Evolutionary conservation across 2,113 vertebrate species (phyloP), one percentile per base, ranked within the genome.

Genomic region (Siniperca knerii): DNA sequence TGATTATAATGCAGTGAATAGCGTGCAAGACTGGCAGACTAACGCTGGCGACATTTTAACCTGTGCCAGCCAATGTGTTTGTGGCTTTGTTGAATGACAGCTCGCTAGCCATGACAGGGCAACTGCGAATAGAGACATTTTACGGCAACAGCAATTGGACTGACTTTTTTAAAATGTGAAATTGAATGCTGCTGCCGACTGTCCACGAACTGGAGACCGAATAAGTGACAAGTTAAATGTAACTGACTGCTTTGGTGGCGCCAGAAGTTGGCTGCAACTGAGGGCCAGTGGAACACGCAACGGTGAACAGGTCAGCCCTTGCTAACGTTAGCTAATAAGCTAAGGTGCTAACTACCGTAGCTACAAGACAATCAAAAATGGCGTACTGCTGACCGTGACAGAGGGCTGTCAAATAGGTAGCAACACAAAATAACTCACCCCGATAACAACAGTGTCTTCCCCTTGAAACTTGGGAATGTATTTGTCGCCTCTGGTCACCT

Each of bases 381-480:
- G 92, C 92, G 92, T 72, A 33, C 37, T 4, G 81, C 71, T 25
- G 79, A 78, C 88, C 13, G 70, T 40, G 74, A 46, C 82, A 0
- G 50, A 21, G 81, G 83, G 25, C 72, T 29, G 61, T 60, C 25
- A 25, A 58, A 25, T 0, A 25, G 68, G 23, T 9, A 35, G 13
- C 15, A 1, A 6, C 13, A 12, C 2, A 13, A 20, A 70, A 48
- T 2, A 65, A 93, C 98, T 98, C 94, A 98, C 98, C 96, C 75
- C 94, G 44, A 99, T 96, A 33, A 97, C 83, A 50, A 98, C 96
- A 0, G 95, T 97, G 21, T 99, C 97, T 0, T 97, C 97, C 72
- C 94, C 96, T 85, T 97, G 97, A 75, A 99, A 99, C 93, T 97
- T 97, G 87, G 97, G 96, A 85, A 98, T 94, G 85, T 97, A 97